Conservation (phyloP, 2,888 invertebrate species). For the Doris montereyensis region DNA sequence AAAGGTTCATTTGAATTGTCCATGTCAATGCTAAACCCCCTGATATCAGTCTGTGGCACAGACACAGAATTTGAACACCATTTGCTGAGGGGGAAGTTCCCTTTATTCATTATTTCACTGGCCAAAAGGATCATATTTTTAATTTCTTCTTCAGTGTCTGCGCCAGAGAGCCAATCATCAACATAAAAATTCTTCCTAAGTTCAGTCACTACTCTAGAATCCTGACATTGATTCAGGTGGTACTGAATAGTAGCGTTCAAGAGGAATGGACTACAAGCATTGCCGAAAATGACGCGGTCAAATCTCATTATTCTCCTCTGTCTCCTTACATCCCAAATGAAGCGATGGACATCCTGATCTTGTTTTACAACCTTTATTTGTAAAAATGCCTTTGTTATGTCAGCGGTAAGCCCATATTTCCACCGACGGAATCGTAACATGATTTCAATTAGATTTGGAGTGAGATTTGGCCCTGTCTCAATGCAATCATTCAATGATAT, state of each 20-base stretch:
- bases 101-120: too few relatives aligned
- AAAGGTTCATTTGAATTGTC: too few relatives aligned
- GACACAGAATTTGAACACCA: too few relatives aligned
- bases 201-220: conserved; percentile 35
- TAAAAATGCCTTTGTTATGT: conserved; percentile 44
- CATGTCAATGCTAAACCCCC: too few relatives aligned
- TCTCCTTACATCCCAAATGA: conserved; percentile 33
- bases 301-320: conserved; percentile 29
- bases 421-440: conserved; percentile 43
- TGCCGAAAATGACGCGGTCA: conserved; percentile 34
- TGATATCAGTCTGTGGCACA: too few relatives aligned
- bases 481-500: conserved; percentile 46
- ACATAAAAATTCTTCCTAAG: conserved; percentile 49
- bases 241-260: conserved; percentile 36
- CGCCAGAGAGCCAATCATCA: conserved; percentile 51
- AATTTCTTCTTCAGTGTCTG: conserved; percentile 26
- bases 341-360: conserved; percentile 43
- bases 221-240: conserved; percentile 24
- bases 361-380: conserved; percentile 35
- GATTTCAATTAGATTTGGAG: conserved; percentile 38
- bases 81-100: too few relatives aligned
- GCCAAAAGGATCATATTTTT: neutral
- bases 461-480: conserved; percentile 44
- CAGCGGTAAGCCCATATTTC: conserved; percentile 43
- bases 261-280: conserved; percentile 37